Evolutionary conservation across 1,140 invertebrate genomes (phyloP).

Genomic region (Drosophila arawakana): DNA sequence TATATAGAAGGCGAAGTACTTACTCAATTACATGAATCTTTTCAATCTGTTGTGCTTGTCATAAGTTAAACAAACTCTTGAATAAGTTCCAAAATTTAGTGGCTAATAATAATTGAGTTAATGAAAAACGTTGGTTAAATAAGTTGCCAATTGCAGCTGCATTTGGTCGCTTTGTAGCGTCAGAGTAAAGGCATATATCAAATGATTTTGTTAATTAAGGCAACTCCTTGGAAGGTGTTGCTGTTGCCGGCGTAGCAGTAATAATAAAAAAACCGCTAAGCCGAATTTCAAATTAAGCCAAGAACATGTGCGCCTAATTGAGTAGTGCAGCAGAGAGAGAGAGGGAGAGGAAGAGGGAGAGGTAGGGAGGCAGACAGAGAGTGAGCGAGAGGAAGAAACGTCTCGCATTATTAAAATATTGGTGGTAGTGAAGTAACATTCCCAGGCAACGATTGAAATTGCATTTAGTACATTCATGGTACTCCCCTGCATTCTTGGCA

Average conservation of each 20-base stretch:
- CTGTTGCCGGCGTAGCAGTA: conserved; percentile 16
- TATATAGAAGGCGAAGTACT: too few relatives aligned
- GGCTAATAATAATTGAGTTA: background rate
- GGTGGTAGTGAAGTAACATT: background rate
- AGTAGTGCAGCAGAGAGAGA: background rate
- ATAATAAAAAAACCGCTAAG: background rate
- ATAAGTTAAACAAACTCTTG: too few relatives aligned
- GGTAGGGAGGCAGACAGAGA: too few relatives aligned
- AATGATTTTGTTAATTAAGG: conserved; percentile 3
- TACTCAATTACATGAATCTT: too few relatives aligned
- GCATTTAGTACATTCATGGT: background rate
- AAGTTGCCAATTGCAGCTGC: conserved; percentile 13
- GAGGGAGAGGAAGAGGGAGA: too few relatives aligned
- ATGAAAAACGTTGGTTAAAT: too few relatives aligned
- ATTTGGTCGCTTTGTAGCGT: background rate
- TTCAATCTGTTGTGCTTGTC: too few relatives aligned
- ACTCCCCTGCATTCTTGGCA: background rate
- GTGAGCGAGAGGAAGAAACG: too few relatives aligned
- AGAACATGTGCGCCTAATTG: conserved; percentile 39
- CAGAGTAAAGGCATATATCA: background rate
- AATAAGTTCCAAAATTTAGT: too few relatives aligned
- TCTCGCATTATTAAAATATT: too few relatives aligned
- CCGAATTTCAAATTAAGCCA: background rate
- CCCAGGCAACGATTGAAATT: conserved; percentile 30
- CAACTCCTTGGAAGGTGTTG: background rate